These are phyloP conservation scores for Diorhabda carinulata DNA, from an alignment of 1,140 invertebrate genomes.

Conservation along the genomic window DNA sequence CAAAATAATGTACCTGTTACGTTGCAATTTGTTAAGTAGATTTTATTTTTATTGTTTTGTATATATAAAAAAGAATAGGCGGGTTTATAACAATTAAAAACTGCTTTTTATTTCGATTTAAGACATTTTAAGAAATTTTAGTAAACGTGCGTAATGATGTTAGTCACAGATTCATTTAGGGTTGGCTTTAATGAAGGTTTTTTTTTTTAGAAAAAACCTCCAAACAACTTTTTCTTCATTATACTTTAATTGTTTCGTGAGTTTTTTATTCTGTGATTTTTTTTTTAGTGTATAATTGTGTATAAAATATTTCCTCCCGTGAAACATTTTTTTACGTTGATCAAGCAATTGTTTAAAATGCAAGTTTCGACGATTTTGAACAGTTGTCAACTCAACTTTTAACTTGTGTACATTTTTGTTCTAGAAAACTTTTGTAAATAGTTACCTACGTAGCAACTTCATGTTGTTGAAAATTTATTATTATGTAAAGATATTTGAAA, in stretches of 20 bases:
- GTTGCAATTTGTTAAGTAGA: slow-evolving; percentile 46
- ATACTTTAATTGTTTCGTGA: slow-evolving; percentile 32
- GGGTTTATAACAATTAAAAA: slow-evolving; percentile 30
- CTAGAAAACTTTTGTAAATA: slow-evolving; percentile 36
- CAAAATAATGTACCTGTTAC: slow-evolving; percentile 41
- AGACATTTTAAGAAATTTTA: background rate
- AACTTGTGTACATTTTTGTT: slow-evolving; percentile 31
- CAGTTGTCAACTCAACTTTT: slow-evolving; percentile 22
- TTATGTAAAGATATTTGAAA: slow-evolving; percentile 33
- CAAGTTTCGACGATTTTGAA: slow-evolving; percentile 8
- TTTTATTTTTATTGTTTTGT: slow-evolving; percentile 45
- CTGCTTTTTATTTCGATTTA: slow-evolving; percentile 1
- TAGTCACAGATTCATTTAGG: slow-evolving; percentile 16
- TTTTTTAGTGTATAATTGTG: slow-evolving; percentile 35
- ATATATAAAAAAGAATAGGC: slow-evolving; percentile 29
- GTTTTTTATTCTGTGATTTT: slow-evolving; percentile 41
- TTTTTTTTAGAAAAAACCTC: background rate
- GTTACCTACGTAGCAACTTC: slow-evolving; percentile 35
- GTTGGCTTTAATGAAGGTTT: background rate
- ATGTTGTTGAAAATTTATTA: slow-evolving; percentile 33
- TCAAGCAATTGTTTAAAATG: background rate
- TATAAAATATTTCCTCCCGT: slow-evolving; percentile 25
- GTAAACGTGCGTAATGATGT: slow-evolving; percentile 3
- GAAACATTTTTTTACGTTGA: slow-evolving; percentile 17
- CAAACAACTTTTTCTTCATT: slow-evolving; percentile 7